Percentiles rank a stretch among this genome's conserved stretches.
phyloP scores from a whole-genome alignment of 2,113 vertebrate species.

The Nansenia antarctica region DNA sequence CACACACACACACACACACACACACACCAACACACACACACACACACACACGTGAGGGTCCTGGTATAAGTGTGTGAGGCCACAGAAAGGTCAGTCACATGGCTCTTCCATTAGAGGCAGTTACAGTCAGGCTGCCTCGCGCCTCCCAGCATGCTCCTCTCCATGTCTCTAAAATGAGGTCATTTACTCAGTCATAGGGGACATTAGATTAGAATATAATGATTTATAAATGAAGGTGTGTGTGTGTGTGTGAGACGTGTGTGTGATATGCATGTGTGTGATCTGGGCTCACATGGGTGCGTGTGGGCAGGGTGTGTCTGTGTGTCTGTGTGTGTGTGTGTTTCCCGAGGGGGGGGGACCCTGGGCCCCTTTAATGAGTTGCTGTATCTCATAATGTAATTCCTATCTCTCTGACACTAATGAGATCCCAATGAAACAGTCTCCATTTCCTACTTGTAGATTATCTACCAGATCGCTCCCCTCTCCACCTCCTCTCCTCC shows the following conservation, averaged over 20 bases:
- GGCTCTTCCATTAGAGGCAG: not conserved
- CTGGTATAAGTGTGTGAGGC: not conserved
- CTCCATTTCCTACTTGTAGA: not conserved
- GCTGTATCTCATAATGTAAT: constrained; percentile 50
- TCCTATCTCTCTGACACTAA: constrained; percentile 50
- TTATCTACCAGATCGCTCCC: not conserved
- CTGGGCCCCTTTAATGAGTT: constrained; percentile 57
- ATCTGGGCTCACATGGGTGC: constrained; percentile 8
- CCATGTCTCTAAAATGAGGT: constrained; percentile 42
- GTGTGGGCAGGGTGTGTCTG: not conserved
- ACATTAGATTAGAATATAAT: constrained; percentile 59
- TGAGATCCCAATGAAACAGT: constrained; percentile 49
- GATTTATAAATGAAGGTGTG: constrained; percentile 53
- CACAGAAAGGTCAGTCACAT: not conserved
- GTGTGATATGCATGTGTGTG: not conserved
- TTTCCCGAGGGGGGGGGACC: too few relatives aligned
- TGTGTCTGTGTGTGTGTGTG: too few relatives aligned
- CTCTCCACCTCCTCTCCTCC: not conserved
- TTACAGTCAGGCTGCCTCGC: constrained; percentile 23
- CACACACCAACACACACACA: too few relatives aligned
- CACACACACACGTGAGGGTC: too few relatives aligned
- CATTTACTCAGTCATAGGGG: constrained; percentile 44
- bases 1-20: too few relatives aligned
- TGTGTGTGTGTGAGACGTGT: too few relatives aligned
- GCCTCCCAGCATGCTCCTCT: constrained; percentile 32